Percentiles rank a stretch among this genome's conserved stretches.
Conservation (phyloP, 2,888 invertebrate species). For the Orthosia incerta region DNA sequence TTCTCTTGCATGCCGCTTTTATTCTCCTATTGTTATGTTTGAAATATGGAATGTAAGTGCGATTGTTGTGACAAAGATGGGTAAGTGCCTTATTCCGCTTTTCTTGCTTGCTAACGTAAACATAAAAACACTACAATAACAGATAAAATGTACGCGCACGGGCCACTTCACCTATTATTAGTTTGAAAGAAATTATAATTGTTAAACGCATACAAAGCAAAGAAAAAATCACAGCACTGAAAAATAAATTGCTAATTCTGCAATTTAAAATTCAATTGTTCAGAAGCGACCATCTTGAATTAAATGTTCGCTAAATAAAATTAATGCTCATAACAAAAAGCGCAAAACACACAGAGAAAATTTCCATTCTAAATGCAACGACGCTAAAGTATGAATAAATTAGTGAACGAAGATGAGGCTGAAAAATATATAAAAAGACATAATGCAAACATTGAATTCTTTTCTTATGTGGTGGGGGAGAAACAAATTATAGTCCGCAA, state of each 20-base stretch:
- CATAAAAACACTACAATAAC: neutral
- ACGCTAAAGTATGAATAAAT: conserved; percentile 56
- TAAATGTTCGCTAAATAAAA: conserved; percentile 37
- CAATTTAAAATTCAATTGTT: conserved; percentile 24
- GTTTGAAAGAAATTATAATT: neutral
- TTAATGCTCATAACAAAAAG: conserved; percentile 44
- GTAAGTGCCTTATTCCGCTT: conserved; percentile 13
- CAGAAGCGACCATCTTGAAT: conserved; percentile 28
- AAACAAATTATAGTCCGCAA: conserved; percentile 44
- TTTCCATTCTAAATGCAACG: conserved; percentile 56
- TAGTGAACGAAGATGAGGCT: conserved; percentile 42
- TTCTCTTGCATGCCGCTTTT: conserved; percentile 63
- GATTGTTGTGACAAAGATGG: conserved; percentile 44
- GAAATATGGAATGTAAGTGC: conserved; percentile 58
- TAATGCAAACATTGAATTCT: conserved; percentile 50
- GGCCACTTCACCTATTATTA: neutral
- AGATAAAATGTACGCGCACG: neutral
- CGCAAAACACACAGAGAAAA: conserved; percentile 39
- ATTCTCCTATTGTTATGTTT: conserved; percentile 58
- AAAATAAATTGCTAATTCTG: conserved; percentile 6
- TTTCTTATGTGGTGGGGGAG: conserved; percentile 41
- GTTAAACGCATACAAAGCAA: neutral
- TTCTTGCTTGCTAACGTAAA: neutral
- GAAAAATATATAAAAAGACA: conserved; percentile 24
- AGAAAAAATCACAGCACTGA: neutral